Conservation (phyloP, 2,113 vertebrate species). For the Numida meleagris region DNA sequence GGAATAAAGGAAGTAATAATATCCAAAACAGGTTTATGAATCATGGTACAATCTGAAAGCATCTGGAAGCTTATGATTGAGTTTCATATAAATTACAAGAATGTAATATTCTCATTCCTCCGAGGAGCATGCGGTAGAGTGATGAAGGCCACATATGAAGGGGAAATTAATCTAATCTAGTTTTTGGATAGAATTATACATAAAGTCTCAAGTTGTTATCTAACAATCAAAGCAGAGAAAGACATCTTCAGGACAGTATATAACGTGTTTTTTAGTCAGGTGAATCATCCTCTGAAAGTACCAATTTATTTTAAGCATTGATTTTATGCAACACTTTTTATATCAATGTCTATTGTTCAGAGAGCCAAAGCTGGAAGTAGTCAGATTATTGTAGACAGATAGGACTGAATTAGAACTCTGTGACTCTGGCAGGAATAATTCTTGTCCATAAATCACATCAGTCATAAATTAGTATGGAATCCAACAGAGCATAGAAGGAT, state of each 20-base stretch:
- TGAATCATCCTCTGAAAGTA: not conserved
- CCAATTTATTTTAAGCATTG: not conserved
- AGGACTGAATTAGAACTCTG: not conserved
- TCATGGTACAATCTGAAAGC: not conserved
- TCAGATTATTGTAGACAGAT: not conserved
- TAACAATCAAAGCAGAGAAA: not conserved
- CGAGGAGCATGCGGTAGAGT: not conserved
- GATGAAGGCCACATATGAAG: not conserved
- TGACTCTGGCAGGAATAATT: not conserved
- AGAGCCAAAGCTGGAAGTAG: not conserved
- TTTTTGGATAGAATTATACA: not conserved
- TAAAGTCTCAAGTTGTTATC: not conserved
- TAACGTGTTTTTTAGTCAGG: not conserved
- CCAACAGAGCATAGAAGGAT: rapidly evolving
- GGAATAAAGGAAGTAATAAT: not conserved
- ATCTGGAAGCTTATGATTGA: not conserved
- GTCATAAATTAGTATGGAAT: not conserved
- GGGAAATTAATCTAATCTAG: not conserved
- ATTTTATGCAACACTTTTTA: not conserved
- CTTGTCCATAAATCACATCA: not conserved
- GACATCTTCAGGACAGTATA: not conserved
- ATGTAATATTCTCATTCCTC: not conserved
- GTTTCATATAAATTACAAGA: not conserved
- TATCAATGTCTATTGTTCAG: not conserved
- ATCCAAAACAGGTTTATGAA: not conserved